Evolutionary conservation across 2,797 vertebrate species (phyloP).

Genomic region (Sebastiscus tertius): DNA sequence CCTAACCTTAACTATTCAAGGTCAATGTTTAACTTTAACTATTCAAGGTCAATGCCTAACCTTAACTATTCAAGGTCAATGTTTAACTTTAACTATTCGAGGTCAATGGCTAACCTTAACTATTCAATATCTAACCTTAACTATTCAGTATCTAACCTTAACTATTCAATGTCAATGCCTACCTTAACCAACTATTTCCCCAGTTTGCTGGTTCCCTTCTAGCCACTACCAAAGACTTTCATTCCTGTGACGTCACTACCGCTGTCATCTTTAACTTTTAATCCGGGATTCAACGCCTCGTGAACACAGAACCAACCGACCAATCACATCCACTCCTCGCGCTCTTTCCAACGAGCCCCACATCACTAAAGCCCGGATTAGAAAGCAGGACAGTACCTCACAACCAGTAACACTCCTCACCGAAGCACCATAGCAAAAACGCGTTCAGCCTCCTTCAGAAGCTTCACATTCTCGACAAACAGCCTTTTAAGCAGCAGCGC

Average conservation of each 20-base stretch:
- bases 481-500: background rate
- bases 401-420: conserved; percentile 55
- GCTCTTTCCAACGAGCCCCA: background rate
- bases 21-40: too few species aligned
- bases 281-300: background rate
- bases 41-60: too few species aligned
- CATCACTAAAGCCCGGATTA: background rate
- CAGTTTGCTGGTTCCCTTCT: too few species aligned
- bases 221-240: background rate
- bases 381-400: conserved; percentile 53
- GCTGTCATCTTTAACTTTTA: background rate
- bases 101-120: too few species aligned
- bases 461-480: conserved; percentile 17
- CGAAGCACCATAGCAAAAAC: conserved; percentile 46
- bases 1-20: too few species aligned
- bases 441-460: conserved; percentile 29
- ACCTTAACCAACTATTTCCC: too few species aligned
- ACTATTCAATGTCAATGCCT: too few species aligned
- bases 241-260: background rate
- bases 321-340: background rate
- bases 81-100: accelerated
- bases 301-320: background rate
- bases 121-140: too few species aligned
- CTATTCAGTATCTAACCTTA: too few species aligned
- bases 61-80: too few species aligned